Conservation (phyloP, 1,140 invertebrate species). For the Diorhabda sublineata region DNA sequence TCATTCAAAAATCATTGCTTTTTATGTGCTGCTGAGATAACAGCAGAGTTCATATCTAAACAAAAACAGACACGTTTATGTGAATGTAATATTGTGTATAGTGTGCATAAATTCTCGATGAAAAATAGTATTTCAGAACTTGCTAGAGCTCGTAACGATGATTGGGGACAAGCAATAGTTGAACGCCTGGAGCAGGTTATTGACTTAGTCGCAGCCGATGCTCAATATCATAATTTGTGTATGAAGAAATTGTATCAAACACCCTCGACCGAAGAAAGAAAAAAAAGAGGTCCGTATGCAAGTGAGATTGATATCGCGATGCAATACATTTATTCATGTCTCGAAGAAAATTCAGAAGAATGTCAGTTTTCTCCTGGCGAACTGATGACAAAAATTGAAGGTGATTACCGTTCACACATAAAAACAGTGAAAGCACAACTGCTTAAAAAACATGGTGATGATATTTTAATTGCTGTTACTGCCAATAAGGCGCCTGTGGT, state of each 20-base stretch:
- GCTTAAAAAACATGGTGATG: constrained; percentile 9
- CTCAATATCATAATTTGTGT: constrained; percentile 15
- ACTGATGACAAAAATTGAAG: constrained; percentile 12
- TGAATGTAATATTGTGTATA: constrained; percentile 13
- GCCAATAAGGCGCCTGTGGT: neutral
- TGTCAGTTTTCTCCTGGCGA: neutral
- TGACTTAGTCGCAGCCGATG: constrained; percentile 17
- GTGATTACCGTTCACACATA: neutral
- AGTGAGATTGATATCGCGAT: constrained; percentile 11
- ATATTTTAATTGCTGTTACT: neutral
- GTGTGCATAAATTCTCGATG: constrained; percentile 8
- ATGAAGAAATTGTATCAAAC: constrained; percentile 9
- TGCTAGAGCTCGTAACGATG: constrained; percentile 15
- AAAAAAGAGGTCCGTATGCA: constrained; percentile 5
- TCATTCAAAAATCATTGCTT: neutral
- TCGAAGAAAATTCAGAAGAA: constrained; percentile 11
- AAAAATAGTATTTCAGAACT: constrained; percentile 7
- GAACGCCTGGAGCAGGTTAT: constrained; percentile 6
- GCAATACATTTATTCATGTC: constrained; percentile 13
- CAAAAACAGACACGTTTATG: neutral
- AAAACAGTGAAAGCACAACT: constrained; percentile 13
- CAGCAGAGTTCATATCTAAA: no score
- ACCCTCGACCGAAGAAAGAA: constrained; percentile 3
- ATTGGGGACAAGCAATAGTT: constrained; percentile 9
- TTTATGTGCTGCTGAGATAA: no score